Evolutionary conservation across 2,888 invertebrate species (phyloP).

Genomic region (Ferrisia virgata): DNA sequence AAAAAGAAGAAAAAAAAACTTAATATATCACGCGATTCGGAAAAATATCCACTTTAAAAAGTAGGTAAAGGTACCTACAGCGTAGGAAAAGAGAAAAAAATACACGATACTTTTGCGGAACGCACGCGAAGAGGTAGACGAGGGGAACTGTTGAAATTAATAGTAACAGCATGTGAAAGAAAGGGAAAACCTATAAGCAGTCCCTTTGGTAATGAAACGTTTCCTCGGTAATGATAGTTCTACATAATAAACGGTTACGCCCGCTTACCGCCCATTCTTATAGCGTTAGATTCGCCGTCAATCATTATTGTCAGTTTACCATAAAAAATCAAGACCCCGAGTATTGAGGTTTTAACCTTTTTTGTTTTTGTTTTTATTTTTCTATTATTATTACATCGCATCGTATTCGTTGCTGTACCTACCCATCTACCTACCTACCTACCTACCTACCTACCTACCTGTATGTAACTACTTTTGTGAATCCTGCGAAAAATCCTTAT

Average conservation of each 20-base stretch:
- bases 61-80: background rate
- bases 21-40: slow-evolving; percentile 18
- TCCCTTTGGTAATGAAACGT: slow-evolving; percentile 41
- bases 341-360: background rate
- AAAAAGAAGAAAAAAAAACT: background rate
- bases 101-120: background rate
- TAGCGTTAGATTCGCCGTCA: slow-evolving; percentile 28
- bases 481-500: no score
- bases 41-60: slow-evolving; percentile 7
- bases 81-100: no score
- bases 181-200: slow-evolving; percentile 35
- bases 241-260: slow-evolving; percentile 41
- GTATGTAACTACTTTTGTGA: no score
- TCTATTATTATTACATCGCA: background rate
- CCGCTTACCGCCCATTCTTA: slow-evolving; percentile 37
- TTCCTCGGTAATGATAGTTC: slow-evolving; percentile 32
- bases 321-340: background rate
- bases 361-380: background rate
- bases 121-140: background rate
- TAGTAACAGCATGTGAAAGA: slow-evolving; percentile 18
- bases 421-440: background rate
- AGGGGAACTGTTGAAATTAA: slow-evolving; percentile 13
- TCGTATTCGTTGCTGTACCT: background rate
- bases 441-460: no score
- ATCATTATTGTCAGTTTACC: slow-evolving; percentile 38